phyloP scores from a whole-genome alignment of 2,797 vertebrate genomes.

The Mus spretus region DNA sequence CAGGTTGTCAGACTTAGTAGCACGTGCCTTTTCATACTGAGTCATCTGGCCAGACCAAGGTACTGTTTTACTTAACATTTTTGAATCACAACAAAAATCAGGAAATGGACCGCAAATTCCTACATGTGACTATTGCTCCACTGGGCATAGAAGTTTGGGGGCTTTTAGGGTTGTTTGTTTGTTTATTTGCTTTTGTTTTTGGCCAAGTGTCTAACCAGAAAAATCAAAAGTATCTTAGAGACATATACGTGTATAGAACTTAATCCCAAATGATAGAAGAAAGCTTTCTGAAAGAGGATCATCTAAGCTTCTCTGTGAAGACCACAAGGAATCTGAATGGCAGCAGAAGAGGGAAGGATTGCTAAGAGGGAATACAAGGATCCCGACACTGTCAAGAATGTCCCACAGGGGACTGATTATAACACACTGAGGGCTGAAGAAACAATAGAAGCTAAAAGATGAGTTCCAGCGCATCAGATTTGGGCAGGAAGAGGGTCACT shows the following conservation, averaged over 20 bases:
- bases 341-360: not conserved
- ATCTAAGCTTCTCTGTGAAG: not conserved
- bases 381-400: not conserved
- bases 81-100: not conserved
- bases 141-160: not conserved
- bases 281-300: not conserved
- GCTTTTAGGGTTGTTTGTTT: no score
- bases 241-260: not conserved
- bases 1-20: not conserved
- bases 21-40: not conserved
- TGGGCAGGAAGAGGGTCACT: no score
- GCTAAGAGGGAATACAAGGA: not conserved
- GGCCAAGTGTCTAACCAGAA: not conserved
- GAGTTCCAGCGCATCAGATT: not conserved
- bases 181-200: not conserved
- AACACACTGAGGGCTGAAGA: not conserved
- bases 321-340: not conserved
- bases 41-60: not conserved
- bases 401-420: not conserved
- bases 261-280: not conserved
- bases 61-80: conserved; percentile 19
- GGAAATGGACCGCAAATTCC: not conserved
- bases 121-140: not conserved
- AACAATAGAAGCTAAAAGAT: not conserved
- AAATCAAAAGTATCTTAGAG: not conserved